Evolutionary conservation across 2,888 invertebrate genomes (phyloP).

Genomic region (Hyles lineata): DNA sequence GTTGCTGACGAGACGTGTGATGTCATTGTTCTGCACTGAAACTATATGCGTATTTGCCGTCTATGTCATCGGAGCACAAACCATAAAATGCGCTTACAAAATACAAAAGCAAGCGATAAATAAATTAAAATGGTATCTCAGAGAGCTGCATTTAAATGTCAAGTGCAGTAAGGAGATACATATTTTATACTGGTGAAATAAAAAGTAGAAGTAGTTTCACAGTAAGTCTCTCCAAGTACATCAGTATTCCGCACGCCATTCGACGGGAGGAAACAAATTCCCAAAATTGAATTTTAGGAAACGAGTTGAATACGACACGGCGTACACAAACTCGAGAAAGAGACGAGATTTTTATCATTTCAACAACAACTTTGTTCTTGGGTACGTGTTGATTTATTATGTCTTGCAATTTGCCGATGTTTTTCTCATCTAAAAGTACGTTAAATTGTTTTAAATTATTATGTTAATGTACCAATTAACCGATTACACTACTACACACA

Average conservation of each 20-base stretch:
- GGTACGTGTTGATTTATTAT: constrained; percentile 22
- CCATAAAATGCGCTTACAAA: constrained; percentile 4
- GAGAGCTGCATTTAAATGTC: constrained; percentile 44
- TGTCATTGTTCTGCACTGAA: not conserved
- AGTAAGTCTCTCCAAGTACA: constrained; percentile 62
- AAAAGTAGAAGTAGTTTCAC: constrained; percentile 57
- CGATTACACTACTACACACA: too few relatives aligned
- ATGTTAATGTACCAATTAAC: too few relatives aligned
- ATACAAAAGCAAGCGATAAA: constrained; percentile 13
- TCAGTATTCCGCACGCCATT: constrained; percentile 80
- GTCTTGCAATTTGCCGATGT: not conserved
- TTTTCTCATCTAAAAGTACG: not conserved
- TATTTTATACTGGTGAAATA: constrained; percentile 67
- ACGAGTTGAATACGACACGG: constrained; percentile 84
- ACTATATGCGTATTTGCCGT: not conserved
- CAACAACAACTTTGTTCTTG: constrained; percentile 68
- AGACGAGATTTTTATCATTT: constrained; percentile 81
- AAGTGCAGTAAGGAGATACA: constrained; percentile 56
- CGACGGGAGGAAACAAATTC: constrained; percentile 83
- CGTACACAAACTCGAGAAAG: constrained; percentile 77
- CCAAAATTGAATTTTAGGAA: constrained; percentile 85
- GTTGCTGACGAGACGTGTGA: not conserved
- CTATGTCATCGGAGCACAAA: not conserved
- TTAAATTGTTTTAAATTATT: too few relatives aligned
- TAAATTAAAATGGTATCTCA: constrained; percentile 24